These are phyloP conservation scores for Lithophane semibrunnea DNA, from an alignment of 2,888 invertebrate genomes.

Conservation along the genomic window DNA sequence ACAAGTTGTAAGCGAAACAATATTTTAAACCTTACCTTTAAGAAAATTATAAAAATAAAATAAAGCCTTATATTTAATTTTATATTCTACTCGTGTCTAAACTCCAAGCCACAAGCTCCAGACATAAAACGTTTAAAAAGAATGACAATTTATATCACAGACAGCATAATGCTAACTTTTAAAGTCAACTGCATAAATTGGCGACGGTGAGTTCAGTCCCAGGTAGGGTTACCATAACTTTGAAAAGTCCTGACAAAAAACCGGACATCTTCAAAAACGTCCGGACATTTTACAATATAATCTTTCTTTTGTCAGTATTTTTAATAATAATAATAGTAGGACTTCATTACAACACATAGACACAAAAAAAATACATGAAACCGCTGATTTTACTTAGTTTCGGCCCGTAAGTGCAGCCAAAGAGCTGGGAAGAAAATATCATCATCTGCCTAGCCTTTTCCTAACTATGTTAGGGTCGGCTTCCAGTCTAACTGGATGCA, in stretches of 20 bases:
- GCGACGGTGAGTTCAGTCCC: conserved; percentile 5
- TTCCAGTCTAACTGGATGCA: no score
- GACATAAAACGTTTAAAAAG: conserved; percentile 47
- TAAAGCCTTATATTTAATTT: no score
- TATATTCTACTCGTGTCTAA: conserved; percentile 18
- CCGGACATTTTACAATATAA: neutral
- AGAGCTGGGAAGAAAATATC: neutral
- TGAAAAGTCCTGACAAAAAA: neutral
- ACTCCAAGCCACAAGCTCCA: conserved; percentile 19
- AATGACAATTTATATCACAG: conserved; percentile 40
- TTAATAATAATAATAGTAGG: neutral
- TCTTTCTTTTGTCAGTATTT: neutral
- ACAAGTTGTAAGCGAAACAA: neutral
- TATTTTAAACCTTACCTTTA: conserved; percentile 6
- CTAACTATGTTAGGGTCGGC: no score
- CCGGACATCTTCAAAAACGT: neutral
- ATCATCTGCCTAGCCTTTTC: no score
- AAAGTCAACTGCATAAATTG: conserved; percentile 47
- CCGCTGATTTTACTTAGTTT: neutral
- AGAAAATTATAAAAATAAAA: no score
- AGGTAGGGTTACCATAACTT: conserved; percentile 12
- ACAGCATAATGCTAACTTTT: conserved; percentile 42
- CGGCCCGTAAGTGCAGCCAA: neutral
- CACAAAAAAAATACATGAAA: neutral
- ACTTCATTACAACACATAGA: neutral